phyloP scores from a whole-genome alignment of 2,113 vertebrate genomes.

The Galemys pyrenaicus region DNA sequence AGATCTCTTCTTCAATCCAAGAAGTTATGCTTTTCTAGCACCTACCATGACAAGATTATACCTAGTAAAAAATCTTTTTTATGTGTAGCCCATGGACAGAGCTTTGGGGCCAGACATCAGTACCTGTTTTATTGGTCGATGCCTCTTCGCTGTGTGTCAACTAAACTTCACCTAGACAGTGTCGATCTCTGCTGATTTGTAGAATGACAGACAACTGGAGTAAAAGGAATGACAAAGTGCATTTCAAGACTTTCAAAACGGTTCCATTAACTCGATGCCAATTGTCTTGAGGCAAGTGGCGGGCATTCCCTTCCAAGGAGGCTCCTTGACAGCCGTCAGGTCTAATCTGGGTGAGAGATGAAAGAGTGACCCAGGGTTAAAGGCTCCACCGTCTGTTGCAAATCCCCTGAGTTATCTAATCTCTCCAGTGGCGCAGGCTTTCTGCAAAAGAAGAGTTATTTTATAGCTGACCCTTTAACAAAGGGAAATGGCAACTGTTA shows the following conservation, averaged over 20 bases:
- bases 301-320: neutral
- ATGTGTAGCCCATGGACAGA: neutral
- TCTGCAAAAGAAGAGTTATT: slow-evolving; percentile 64
- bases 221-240: neutral
- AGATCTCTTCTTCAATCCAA: neutral
- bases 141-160: neutral
- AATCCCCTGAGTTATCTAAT: slow-evolving; percentile 63
- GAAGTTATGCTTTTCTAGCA: neutral
- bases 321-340: slow-evolving; percentile 56
- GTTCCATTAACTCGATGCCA: neutral
- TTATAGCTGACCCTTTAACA: slow-evolving; percentile 64
- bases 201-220: neutral
- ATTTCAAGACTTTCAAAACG: slow-evolving; percentile 12
- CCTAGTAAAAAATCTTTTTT: neutral
- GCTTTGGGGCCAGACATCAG: neutral
- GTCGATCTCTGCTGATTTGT: neutral
- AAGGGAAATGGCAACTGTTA: slow-evolving; percentile 42
- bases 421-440: slow-evolving; percentile 3
- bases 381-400: neutral
- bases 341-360: slow-evolving; percentile 69
- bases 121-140: neutral
- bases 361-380: slow-evolving; percentile 61
- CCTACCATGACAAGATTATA: neutral
- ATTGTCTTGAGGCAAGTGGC: slow-evolving; percentile 13
- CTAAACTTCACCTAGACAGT: neutral